Percentiles rank a stretch among this genome's conserved stretches.
Conservation (phyloP, 2,797 vertebrate species). For the Danio choprae region DNA sequence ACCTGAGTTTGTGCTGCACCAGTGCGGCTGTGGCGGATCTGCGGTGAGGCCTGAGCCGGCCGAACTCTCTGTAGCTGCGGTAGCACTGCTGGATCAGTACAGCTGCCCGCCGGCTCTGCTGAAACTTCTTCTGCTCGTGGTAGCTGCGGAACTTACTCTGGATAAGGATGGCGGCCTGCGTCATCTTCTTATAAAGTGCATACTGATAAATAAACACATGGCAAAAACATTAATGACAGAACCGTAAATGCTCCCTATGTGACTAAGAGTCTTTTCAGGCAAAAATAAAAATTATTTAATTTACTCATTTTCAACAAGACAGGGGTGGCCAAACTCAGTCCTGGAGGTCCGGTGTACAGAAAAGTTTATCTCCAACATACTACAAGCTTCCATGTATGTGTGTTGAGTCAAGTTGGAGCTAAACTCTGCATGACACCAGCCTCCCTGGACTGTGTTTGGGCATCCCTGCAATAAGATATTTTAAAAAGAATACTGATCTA, state of each 20-base stretch:
- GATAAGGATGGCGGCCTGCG: conserved; percentile 99
- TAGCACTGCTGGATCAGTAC: conserved; percentile 99
- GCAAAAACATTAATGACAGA: background rate
- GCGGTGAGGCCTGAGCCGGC: conserved; percentile 88
- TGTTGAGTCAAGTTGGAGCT: too few species aligned
- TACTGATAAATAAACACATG: conserved; percentile 80
- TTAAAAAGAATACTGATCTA: too few species aligned
- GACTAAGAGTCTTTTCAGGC: background rate
- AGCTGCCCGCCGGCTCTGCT: conserved; percentile 95
- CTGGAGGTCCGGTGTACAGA: too few species aligned
- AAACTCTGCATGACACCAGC: background rate
- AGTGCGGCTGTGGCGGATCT: conserved; percentile 84
- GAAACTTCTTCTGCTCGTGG: conserved; percentile 97
- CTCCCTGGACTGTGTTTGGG: too few species aligned
- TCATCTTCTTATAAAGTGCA: conserved; percentile 99
- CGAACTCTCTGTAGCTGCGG: conserved; percentile 94
- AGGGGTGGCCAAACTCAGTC: too few species aligned
- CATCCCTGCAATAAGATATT: background rate
- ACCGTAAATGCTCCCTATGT: background rate
- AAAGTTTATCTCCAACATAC: too few species aligned
- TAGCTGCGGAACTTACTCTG: conserved; percentile 99
- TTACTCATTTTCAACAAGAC: too few species aligned
- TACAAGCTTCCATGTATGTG: too few species aligned
- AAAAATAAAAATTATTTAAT: background rate
- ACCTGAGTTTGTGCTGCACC: conserved; percentile 97